phyloP scores from a whole-genome alignment of 35 echinoderm and acorn worm genomes.

The Ophioderma brevispina region DNA sequence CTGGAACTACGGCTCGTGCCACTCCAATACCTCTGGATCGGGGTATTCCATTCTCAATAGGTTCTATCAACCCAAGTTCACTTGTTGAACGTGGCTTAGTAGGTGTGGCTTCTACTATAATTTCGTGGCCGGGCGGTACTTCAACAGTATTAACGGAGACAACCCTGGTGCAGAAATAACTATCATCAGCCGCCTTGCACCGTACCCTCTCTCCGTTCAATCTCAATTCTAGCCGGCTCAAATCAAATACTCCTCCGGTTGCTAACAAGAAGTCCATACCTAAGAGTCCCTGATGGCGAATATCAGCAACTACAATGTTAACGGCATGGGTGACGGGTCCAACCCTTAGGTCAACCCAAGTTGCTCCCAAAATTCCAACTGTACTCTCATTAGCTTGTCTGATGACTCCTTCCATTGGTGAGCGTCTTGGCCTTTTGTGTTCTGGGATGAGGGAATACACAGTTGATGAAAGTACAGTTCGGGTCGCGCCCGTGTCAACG shows the following conservation, averaged over 20 bases:
- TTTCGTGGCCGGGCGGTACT: conserved; percentile 33
- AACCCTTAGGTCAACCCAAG: too few species aligned
- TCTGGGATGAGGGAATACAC: conserved; percentile 9
- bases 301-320: too few species aligned
- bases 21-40: background rate
- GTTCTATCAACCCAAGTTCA: background rate
- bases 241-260: too few species aligned
- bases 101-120: background rate
- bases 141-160: background rate
- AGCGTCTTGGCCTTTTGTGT: too few species aligned
- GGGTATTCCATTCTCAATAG: background rate
- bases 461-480: background rate
- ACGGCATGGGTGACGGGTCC: too few species aligned
- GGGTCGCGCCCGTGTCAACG: background rate
- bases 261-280: too few species aligned
- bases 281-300: too few species aligned
- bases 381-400: too few species aligned
- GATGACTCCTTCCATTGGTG: too few species aligned
- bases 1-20: background rate
- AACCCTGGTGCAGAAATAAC: background rate
- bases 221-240: background rate
- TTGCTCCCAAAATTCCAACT: too few species aligned
- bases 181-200: background rate
- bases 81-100: background rate
- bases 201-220: conserved; percentile 9